Evolutionary conservation across 1,140 invertebrate genomes (phyloP).

Genomic region (Plodia interpunctella): DNA sequence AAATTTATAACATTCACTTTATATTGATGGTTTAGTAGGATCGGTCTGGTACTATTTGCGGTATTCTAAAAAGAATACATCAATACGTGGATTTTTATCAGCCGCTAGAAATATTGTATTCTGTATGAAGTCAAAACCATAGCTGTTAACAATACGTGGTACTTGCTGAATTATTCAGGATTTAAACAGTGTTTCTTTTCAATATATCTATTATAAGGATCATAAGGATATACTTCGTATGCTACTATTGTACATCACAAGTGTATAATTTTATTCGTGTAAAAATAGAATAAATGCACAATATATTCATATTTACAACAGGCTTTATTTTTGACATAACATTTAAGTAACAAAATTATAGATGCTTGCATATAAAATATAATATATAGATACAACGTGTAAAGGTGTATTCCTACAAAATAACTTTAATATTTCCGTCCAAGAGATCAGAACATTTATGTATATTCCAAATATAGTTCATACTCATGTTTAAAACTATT

Average conservation of each 20-base stretch:
- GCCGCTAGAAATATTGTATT: too few species aligned
- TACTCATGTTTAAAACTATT: background rate
- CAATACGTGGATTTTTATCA: too few species aligned
- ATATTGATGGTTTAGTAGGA: too few species aligned
- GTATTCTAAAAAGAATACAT: too few species aligned
- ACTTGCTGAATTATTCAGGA: too few species aligned
- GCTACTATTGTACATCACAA: slow-evolving; percentile 16
- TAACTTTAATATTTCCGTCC: slow-evolving; percentile 20
- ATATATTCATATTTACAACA: background rate
- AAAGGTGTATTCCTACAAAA: background rate
- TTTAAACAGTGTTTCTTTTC: too few species aligned
- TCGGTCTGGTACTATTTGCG: too few species aligned
- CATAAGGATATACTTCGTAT: background rate
- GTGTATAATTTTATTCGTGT: slow-evolving; percentile 14
- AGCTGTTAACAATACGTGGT: too few species aligned
- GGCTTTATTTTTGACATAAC: background rate
- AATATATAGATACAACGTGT: background rate
- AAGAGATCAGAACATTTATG: background rate
- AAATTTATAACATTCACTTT: too few species aligned
- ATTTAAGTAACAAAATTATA: background rate
- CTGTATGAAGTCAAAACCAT: too few species aligned
- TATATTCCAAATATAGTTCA: background rate
- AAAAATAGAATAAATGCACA: slow-evolving; percentile 19
- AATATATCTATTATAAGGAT: too few species aligned
- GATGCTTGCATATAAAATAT: slow-evolving; percentile 1